phyloP scores from a whole-genome alignment of 2,113 vertebrate species.

The Siphamia tubifer region DNA sequence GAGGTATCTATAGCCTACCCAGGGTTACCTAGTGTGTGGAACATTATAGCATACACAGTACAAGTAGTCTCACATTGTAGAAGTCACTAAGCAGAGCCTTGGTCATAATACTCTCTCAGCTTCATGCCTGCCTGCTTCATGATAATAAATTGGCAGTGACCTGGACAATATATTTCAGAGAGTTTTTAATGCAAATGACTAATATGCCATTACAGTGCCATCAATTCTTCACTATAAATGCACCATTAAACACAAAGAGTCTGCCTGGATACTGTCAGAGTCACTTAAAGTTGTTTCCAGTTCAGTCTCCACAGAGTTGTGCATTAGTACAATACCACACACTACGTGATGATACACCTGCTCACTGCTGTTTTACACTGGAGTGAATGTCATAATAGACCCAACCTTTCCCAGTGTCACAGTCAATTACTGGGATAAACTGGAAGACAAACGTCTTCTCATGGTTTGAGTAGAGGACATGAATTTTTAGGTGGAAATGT shows the following conservation, averaged over 20 bases:
- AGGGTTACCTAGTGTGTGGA: too few relatives aligned
- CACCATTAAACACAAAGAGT: neutral
- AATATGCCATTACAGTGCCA: neutral
- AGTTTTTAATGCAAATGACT: too few relatives aligned
- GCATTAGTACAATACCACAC: neutral
- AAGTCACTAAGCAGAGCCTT: neutral
- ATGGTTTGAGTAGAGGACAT: too few relatives aligned
- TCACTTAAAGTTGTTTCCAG: conserved; percentile 7
- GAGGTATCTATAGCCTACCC: too few relatives aligned
- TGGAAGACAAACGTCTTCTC: neutral
- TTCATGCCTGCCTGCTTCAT: neutral
- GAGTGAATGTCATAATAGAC: neutral
- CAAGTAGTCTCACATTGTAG: neutral
- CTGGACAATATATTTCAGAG: neutral
- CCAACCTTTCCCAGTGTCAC: neutral
- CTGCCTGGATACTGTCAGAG: conserved; percentile 11
- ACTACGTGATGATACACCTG: neutral
- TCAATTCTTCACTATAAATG: neutral
- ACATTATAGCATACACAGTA: too few relatives aligned
- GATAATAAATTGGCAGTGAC: conserved; percentile 3
- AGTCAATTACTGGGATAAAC: neutral
- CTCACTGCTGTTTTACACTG: neutral
- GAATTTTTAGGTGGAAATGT: too few relatives aligned
- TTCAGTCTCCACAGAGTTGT: neutral
- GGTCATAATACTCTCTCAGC: neutral